Conservation (phyloP, 2,888 invertebrate genomes). For the Dynastes hyllus region DNA sequence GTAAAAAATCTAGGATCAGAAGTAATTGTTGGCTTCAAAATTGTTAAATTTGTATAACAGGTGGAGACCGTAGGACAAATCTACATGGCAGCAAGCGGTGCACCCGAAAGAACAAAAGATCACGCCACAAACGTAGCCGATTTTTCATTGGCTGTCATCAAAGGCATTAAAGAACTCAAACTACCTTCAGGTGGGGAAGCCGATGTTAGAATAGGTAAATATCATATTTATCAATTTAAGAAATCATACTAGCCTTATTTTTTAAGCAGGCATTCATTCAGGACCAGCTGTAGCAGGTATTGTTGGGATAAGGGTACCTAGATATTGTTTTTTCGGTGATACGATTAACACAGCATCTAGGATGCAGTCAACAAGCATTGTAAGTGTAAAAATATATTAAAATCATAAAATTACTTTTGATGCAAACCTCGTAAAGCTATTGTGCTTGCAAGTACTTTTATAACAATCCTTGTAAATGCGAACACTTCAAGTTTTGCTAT, state of each 20-base stretch:
- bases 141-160: conserved; percentile 83
- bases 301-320: conserved; percentile 87
- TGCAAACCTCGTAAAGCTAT: neutral
- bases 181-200: conserved; percentile 76
- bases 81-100: conserved; percentile 94
- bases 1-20: conserved; percentile 70
- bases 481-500: conserved; percentile 1
- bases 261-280: conserved; percentile 82
- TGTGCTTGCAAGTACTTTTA: neutral
- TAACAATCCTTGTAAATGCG: neutral
- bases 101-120: conserved; percentile 82
- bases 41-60: conserved; percentile 68
- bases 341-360: conserved; percentile 94
- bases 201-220: conserved; percentile 78
- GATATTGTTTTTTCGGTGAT: conserved; percentile 93
- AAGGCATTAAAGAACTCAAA: conserved; percentile 79
- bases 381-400: conserved; percentile 63
- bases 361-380: conserved; percentile 84
- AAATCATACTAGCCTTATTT: neutral
- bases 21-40: conserved; percentile 39
- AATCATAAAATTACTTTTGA: neutral
- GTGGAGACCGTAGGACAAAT: conserved; percentile 95
- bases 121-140: conserved; percentile 87
- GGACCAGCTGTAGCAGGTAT: conserved; percentile 93
- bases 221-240: no score